Evolutionary conservation across 2,888 invertebrate species (phyloP), one percentile per base, ranked within the genome.

Genomic region (Drosophila robusta): DNA sequence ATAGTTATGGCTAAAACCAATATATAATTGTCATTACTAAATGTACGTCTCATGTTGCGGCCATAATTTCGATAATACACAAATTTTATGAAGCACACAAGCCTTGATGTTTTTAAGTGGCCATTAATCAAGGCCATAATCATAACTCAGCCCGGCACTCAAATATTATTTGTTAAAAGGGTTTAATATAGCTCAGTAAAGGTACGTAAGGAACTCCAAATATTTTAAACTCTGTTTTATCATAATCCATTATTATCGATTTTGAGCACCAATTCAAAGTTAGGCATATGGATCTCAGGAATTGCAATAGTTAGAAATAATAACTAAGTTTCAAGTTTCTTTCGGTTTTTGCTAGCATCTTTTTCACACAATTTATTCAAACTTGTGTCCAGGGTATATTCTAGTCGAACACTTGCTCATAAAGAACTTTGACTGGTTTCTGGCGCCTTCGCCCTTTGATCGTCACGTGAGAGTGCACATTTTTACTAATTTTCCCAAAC

Each of bases 21-120:
- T 61, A 58, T 39, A 29, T 22, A n/a, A 52, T 60, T 67, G 44
- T 46, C 44, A 57, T 57, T 65, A 47, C 49, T 44, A 32, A 16
- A 41, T 50, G 41, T 55, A 16, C 42, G 24, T 14, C 14, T 50
- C 14, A 62, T 57, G 54, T 29, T 52, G 8, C 24, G 39, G 14
- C 26, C 62, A 49, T 70, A 56, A 49, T 26, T 44, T 22, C 29
- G 45, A 51, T 41, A 47, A 18, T 24, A 42, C 2, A n/a, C 29
- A 39, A 42, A 24, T 45, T 73, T 74, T 70, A 60, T 49, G 42
- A 60, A 9, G 24, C 2, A 0, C 14, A 12, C 42, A 16, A 14
- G 45, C 18, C 22, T n/a, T 44, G 26, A 39, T 9, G 12, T 38
- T 12, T 16, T 26, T 8, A 4, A 49, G 22, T 41, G 41, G 9